A percentile compares a stretch with the other conserved stretches of the same genome.
phyloP scores from a whole-genome alignment of 2,888 invertebrate species.

The Drosophila acutilabella region DNA sequence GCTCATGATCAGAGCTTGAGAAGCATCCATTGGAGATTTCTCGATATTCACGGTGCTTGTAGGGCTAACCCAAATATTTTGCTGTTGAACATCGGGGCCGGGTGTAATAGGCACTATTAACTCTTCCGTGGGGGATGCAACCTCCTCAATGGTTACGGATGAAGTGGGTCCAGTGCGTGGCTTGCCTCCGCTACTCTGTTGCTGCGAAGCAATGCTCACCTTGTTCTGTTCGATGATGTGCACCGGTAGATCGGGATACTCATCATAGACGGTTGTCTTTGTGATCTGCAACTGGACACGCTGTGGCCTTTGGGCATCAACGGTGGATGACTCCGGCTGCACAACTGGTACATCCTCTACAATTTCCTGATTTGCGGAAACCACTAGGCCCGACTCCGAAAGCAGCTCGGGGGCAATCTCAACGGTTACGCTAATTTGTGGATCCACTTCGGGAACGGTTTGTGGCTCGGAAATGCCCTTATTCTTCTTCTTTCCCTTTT shows the following conservation, averaged over 20 bases:
- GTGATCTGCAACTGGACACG: constrained; percentile 80
- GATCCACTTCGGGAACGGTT: constrained; percentile 42
- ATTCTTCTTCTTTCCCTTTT: constrained; percentile 83
- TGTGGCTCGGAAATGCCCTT: constrained; percentile 51
- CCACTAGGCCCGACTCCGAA: constrained; percentile 67
- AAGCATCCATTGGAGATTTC: constrained; percentile 59
- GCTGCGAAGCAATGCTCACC: constrained; percentile 71
- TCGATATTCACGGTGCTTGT: constrained; percentile 43
- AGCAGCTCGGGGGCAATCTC: constrained; percentile 76
- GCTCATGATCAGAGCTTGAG: constrained; percentile 77
- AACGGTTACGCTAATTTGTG: constrained; percentile 80
- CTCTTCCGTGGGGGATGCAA: constrained; percentile 85
- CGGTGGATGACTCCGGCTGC: constrained; percentile 18
- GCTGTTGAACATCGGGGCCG: constrained; percentile 82
- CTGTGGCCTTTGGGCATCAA: constrained; percentile 48
- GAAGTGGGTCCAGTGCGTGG: constrained; percentile 83
- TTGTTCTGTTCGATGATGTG: constrained; percentile 80
- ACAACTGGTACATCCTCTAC: constrained; percentile 50
- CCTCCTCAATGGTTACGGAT: constrained; percentile 86
- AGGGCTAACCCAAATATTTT: constrained; percentile 78
- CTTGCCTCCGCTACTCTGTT: constrained; percentile 51
- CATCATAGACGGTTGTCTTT: constrained; percentile 79
- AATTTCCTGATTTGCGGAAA: constrained; percentile 64
- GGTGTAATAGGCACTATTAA: constrained; percentile 86
- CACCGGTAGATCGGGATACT: constrained; percentile 71